These are phyloP conservation scores for Clivina fossor DNA, from an alignment of 2,888 invertebrate genomes.

Conservation along the genomic window DNA sequence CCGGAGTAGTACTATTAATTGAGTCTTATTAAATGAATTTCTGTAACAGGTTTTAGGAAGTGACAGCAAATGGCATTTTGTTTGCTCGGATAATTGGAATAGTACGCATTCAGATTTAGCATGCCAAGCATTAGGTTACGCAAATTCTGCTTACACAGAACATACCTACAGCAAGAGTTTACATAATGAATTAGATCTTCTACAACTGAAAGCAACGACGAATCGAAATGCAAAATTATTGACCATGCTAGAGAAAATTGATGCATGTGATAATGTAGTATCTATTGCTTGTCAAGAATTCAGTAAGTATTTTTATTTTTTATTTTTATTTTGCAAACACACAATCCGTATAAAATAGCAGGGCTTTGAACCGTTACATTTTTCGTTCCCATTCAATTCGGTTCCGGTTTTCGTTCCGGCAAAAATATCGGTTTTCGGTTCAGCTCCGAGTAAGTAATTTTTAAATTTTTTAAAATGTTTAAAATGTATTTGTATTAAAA, in stretches of 20 bases:
- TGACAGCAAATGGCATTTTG: conserved; percentile 51
- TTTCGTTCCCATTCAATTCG: too few relatives aligned
- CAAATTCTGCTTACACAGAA: conserved; percentile 50
- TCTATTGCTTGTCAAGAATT: conserved; percentile 61
- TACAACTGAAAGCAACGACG: conserved; percentile 42
- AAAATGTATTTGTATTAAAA: too few relatives aligned
- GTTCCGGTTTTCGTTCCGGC: too few relatives aligned
- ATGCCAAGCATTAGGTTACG: conserved; percentile 59
- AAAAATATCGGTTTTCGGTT: too few relatives aligned
- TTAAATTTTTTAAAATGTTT: neutral
- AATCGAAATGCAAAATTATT: conserved; percentile 48
- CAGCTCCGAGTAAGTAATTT: too few relatives aligned
- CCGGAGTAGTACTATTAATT: too few relatives aligned
- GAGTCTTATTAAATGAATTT: conserved; percentile 46
- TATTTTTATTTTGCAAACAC: conserved; percentile 8
- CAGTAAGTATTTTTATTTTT: conserved; percentile 48
- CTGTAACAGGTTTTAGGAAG: conserved; percentile 40
- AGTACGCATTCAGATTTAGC: conserved; percentile 57
- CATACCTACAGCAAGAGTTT: conserved; percentile 42
- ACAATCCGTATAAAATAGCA: neutral
- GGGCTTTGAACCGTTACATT: too few relatives aligned
- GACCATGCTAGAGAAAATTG: conserved; percentile 53
- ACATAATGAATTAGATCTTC: conserved; percentile 44
- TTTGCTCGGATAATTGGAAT: conserved; percentile 61
- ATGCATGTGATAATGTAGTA: conserved; percentile 54